phyloP scores from a whole-genome alignment of 2,797 vertebrate genomes.

The Spinus pinus region DNA sequence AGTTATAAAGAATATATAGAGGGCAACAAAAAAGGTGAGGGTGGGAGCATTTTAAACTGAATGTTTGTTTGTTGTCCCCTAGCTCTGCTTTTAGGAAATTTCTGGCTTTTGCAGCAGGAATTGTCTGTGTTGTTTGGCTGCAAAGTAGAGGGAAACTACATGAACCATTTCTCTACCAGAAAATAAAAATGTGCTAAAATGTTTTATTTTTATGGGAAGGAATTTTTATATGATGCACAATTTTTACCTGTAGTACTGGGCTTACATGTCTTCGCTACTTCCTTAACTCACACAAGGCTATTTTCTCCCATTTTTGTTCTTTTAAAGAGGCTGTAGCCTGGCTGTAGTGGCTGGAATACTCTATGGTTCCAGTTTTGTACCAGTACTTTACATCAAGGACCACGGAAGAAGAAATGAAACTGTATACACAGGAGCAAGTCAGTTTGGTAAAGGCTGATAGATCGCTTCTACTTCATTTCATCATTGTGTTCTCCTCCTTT shows the following conservation, averaged over 20 bases:
- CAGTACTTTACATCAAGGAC: conserved; percentile 89
- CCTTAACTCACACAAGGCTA: not conserved
- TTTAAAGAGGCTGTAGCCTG: conserved; percentile 82
- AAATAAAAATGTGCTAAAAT: not conserved
- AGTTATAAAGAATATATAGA: not conserved
- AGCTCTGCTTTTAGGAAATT: not conserved
- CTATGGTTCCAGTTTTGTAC: conserved; percentile 82
- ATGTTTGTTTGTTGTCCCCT: not conserved
- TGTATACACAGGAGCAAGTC: conserved; percentile 82
- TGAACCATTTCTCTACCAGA: not conserved
- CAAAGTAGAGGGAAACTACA: not conserved
- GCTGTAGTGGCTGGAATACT: conserved; percentile 82
- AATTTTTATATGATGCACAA: not conserved
- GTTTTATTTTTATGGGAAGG: not conserved
- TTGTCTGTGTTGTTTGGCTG: not conserved
- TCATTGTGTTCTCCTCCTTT: not conserved
- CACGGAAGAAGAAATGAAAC: conserved; percentile 79
- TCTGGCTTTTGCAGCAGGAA: not conserved
- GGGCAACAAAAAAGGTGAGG: not conserved
- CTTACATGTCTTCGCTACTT: not conserved
- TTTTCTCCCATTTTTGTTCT: not conserved
- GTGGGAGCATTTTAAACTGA: not conserved
- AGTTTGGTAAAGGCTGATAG: conserved; percentile 76
- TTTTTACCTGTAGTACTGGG: not conserved
- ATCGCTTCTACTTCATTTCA: not conserved